Percentiles rank a stretch among this genome's conserved stretches.
Conservation (phyloP, 2,113 vertebrate genomes). For the Pampusana beccarii region DNA sequence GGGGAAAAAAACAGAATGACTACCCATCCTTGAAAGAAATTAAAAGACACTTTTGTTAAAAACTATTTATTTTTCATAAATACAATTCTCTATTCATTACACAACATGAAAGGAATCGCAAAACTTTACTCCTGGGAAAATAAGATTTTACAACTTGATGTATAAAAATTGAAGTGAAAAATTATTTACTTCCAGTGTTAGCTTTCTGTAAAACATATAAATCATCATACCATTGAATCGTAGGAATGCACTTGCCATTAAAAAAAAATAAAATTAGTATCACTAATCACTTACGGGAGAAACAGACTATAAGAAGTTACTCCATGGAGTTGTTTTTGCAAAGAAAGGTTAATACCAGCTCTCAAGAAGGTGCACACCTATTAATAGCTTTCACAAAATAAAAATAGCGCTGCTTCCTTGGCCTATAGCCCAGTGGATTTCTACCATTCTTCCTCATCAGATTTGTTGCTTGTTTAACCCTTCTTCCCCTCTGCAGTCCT, state of each 20-base stretch:
- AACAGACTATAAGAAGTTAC: neutral
- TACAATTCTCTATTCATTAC: slow-evolving; percentile 1
- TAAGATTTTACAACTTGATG: neutral
- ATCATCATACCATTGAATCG: neutral
- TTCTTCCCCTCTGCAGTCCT: neutral
- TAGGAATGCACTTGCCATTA: neutral
- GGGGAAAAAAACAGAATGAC: neutral
- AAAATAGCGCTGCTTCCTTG: slow-evolving; percentile 50
- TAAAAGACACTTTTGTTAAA: neutral
- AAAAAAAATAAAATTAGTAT: neutral
- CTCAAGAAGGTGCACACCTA: slow-evolving; percentile 32
- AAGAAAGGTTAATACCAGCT: slow-evolving; percentile 43
- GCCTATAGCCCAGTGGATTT: slow-evolving; percentile 41
- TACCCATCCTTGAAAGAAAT: neutral
- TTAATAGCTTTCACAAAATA: slow-evolving; percentile 46
- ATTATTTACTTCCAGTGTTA: neutral
- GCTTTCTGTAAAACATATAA: neutral
- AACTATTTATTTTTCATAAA: slow-evolving; percentile 32
- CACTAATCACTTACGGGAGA: neutral
- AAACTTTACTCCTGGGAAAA: neutral
- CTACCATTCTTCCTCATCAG: neutral
- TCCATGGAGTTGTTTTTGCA: neutral
- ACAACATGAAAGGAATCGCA: neutral
- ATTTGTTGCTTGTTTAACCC: slow-evolving; percentile 5
- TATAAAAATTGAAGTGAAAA: slow-evolving; percentile 16